Conservation (phyloP, 2,113 vertebrate genomes). For the Varanus komodoensis region DNA sequence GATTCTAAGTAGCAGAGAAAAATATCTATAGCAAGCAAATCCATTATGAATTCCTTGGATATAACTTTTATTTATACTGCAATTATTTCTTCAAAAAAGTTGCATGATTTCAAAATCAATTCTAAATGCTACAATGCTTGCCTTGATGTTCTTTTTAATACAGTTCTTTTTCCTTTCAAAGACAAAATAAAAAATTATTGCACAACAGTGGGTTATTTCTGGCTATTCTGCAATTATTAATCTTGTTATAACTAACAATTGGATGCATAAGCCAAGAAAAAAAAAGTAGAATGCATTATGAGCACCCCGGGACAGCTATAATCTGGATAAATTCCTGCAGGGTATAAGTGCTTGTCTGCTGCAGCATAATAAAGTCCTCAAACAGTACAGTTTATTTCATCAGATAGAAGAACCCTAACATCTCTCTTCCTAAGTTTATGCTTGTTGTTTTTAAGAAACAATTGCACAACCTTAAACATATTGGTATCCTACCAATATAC, state of each 20-base stretch:
- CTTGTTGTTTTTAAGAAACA: constrained; percentile 40
- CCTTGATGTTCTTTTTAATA: background rate
- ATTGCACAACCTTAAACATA: constrained; percentile 41
- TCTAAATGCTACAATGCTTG: background rate
- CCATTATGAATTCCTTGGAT: background rate
- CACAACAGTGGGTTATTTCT: background rate
- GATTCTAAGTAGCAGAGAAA: constrained; percentile 1
- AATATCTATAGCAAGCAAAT: background rate
- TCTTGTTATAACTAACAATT: background rate
- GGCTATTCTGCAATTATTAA: background rate
- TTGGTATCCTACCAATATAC: background rate
- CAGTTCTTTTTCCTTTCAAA: background rate
- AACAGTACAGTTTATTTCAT: background rate
- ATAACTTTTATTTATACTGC: background rate
- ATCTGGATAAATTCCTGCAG: background rate
- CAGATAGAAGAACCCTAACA: background rate
- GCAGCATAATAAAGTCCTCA: background rate
- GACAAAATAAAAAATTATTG: background rate
- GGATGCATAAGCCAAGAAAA: background rate
- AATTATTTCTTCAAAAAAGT: background rate
- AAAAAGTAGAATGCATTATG: background rate
- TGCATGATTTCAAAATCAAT: background rate
- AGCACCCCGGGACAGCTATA: background rate
- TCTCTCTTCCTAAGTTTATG: background rate
- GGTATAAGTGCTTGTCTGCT: background rate